A percentile compares a stretch with the other conserved stretches of the same genome.
phyloP scores from a whole-genome alignment of 2,888 invertebrate genomes.

The Marasmarcha lunaedactyla region DNA sequence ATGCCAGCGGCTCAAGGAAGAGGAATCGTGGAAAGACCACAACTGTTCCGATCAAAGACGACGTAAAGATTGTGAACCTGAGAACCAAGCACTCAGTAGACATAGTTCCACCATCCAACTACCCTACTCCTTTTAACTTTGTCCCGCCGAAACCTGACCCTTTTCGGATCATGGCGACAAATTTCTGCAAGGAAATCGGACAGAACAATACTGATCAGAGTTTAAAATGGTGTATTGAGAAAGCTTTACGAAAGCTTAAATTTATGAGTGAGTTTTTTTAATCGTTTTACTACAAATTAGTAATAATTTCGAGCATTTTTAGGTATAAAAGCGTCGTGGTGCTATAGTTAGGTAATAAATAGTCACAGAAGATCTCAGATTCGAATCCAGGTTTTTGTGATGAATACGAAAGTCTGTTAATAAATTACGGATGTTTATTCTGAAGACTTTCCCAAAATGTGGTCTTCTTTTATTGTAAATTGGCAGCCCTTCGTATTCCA shows the following conservation, averaged over 20 bases:
- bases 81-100: constrained; percentile 1
- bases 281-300: constrained; percentile 6
- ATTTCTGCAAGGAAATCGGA: constrained; percentile 46
- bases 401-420: too few relatives aligned
- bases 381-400: too few relatives aligned
- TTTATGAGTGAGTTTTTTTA: constrained; percentile 34
- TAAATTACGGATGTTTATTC: too few relatives aligned
- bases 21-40: constrained; percentile 16
- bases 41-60: constrained; percentile 4
- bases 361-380: too few relatives aligned
- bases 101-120: not conserved
- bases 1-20: constrained; percentile 19
- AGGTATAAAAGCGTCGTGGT: not conserved
- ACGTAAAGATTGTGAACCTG: constrained; percentile 11
- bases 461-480: too few relatives aligned
- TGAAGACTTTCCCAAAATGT: too few relatives aligned
- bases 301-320: too few relatives aligned
- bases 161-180: constrained; percentile 39
- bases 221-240: constrained; percentile 50
- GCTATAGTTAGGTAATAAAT: not conserved
- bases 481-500: too few relatives aligned
- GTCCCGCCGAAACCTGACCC: constrained; percentile 23
- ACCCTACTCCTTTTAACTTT: not conserved
- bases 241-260: constrained; percentile 39
- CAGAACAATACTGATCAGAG: constrained; percentile 32